These are phyloP conservation scores for Cercopithecus neglectus DNA, from an alignment of 2,797 vertebrate genomes.

Conservation along the genomic window DNA sequence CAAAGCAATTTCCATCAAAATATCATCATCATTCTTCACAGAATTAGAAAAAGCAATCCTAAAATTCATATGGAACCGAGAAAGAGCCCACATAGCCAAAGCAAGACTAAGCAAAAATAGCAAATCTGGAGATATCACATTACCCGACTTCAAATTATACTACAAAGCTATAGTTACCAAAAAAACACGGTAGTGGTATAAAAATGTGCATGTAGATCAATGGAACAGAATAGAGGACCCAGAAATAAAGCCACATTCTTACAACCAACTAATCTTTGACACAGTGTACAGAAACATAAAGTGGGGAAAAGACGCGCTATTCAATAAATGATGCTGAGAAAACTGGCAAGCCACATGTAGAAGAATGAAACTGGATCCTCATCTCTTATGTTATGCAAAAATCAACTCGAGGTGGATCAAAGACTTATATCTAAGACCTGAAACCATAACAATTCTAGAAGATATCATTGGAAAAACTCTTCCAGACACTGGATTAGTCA, in stretches of 20 bases:
- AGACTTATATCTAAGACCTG: background rate
- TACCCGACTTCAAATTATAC: too few species aligned
- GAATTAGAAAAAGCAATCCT: background rate
- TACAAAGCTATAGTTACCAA: too few species aligned
- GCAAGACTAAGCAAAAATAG: too few species aligned
- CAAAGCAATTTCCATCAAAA: background rate
- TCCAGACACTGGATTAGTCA: background rate
- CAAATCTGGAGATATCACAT: too few species aligned
- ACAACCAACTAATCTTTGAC: background rate
- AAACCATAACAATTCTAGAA: background rate
- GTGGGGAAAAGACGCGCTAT: background rate
- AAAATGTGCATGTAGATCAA: too few species aligned
- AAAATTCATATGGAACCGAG: background rate
- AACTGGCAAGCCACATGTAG: background rate
- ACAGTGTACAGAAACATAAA: too few species aligned
- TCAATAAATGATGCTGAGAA: background rate
- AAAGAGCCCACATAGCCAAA: too few species aligned
- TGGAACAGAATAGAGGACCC: background rate
- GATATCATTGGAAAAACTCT: background rate
- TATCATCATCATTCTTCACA: background rate
- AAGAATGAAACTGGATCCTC: background rate
- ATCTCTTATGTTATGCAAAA: background rate
- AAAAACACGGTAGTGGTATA: too few species aligned
- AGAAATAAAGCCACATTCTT: background rate
- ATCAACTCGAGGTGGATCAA: background rate